Conservation (phyloP, 2,113 vertebrate genomes). For the Bubo scandiacus region DNA sequence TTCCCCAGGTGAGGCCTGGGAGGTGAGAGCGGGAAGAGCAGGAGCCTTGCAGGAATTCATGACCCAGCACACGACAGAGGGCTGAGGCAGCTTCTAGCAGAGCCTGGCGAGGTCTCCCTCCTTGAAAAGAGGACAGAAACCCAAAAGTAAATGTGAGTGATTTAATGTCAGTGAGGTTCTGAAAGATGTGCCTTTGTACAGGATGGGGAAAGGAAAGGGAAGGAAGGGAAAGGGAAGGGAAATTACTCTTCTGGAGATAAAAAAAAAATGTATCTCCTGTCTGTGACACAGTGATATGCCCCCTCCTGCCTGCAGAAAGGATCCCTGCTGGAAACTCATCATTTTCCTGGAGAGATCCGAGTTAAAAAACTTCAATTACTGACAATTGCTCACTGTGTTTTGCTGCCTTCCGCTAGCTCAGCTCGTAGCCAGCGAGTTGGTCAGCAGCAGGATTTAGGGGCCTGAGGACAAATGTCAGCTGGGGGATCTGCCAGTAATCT, state of each 20-base stretch:
- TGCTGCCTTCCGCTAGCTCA: background rate
- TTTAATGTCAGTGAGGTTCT: constrained; percentile 60
- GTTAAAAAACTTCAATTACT: constrained; percentile 8
- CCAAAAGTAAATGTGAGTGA: constrained; percentile 67
- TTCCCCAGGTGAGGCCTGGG: background rate
- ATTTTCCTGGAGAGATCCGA: background rate
- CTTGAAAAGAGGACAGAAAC: constrained; percentile 58
- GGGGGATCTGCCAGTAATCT: background rate
- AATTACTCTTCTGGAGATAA: constrained; percentile 46
- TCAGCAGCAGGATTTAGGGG: constrained; percentile 27
- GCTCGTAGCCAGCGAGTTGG: background rate
- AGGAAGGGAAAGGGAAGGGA: background rate
- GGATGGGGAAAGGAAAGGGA: background rate
- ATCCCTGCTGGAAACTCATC: background rate
- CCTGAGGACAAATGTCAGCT: constrained; percentile 47
- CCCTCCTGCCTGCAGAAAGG: background rate
- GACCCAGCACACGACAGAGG: constrained; percentile 37
- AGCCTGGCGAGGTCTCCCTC: constrained; percentile 45
- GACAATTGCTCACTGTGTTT: background rate
- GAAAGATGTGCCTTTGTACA: constrained; percentile 58
- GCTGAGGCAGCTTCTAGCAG: constrained; percentile 15
- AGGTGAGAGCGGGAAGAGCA: background rate
- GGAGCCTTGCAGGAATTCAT: constrained; percentile 43
- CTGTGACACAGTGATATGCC: background rate
- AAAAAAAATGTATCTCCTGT: background rate